phyloP scores from a whole-genome alignment of 2,888 invertebrate genomes.

The Agriopis leucophaearia region DNA sequence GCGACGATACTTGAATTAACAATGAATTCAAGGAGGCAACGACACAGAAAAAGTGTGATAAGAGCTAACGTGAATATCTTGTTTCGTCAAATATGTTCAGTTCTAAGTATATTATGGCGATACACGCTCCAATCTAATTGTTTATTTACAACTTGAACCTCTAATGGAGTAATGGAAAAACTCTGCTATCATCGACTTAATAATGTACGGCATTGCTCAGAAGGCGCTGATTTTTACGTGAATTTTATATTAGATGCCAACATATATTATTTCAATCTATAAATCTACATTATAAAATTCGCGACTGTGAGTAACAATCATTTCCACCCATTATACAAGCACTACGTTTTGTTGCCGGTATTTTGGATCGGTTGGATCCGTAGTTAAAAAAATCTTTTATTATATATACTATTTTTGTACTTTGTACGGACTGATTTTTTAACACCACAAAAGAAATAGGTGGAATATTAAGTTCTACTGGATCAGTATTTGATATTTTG shows the following conservation, averaged over 20 bases:
- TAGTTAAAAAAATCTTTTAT: no score
- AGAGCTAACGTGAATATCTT: constrained; percentile 40
- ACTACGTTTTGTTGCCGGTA: no score
- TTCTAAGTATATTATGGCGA: constrained; percentile 34
- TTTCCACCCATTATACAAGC: no score
- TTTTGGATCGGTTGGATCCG: no score
- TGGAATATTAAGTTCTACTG: no score
- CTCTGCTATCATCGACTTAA: constrained; percentile 49
- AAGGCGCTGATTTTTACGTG: constrained; percentile 42
- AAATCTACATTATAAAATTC: no score
- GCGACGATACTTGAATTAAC: constrained; percentile 27
- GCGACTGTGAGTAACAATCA: no score
- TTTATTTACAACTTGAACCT: constrained; percentile 48
- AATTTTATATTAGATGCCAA: constrained; percentile 40
- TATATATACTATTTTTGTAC: no score
- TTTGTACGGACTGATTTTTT: no score
- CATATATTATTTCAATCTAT: constrained; percentile 21
- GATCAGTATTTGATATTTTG: no score
- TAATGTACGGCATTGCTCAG: constrained; percentile 47
- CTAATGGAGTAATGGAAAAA: constrained; percentile 55
- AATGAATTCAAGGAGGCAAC: constrained; percentile 26
- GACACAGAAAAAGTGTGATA: constrained; percentile 25
- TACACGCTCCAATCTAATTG: constrained; percentile 40
- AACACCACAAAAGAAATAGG: no score
- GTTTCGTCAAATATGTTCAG: constrained; percentile 46